These are phyloP conservation scores for Xiphorhynchus erythropygius DNA, from an alignment of 2,797 vertebrate genomes.

Conservation along the genomic window DNA sequence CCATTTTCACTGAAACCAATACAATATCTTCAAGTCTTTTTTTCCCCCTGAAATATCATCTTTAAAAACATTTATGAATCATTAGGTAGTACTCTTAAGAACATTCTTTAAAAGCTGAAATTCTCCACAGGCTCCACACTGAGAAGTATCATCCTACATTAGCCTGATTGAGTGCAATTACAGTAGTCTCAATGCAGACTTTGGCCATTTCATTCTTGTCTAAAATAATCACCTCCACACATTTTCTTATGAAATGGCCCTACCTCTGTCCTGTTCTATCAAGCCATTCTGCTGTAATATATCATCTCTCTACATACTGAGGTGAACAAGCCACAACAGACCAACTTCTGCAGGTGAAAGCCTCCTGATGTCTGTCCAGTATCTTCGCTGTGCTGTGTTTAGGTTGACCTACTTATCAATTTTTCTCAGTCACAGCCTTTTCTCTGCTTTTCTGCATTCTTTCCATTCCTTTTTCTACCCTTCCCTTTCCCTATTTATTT, in stretches of 20 bases:
- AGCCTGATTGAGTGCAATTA: neutral
- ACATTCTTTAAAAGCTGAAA: neutral
- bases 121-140: neutral
- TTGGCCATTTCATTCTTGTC: neutral
- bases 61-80: neutral
- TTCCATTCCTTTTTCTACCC: neutral
- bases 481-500: neutral
- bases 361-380: neutral
- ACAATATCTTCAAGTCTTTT: neutral
- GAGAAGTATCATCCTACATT: neutral
- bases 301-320: neutral
- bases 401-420: slow-evolving; percentile 27
- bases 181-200: neutral
- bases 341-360: neutral
- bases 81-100: neutral
- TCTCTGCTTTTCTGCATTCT: neutral
- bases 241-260: neutral
- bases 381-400: neutral
- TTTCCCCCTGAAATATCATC: neutral
- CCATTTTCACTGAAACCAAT: neutral
- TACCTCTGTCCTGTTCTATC: neutral
- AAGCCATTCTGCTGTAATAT: neutral
- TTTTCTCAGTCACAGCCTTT: neutral
- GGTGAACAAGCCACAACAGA: neutral
- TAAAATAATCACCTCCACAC: neutral